Base-by-base conservation (phyloP, 2,888 invertebrate genomes). In the Macaria liturata region DNA sequence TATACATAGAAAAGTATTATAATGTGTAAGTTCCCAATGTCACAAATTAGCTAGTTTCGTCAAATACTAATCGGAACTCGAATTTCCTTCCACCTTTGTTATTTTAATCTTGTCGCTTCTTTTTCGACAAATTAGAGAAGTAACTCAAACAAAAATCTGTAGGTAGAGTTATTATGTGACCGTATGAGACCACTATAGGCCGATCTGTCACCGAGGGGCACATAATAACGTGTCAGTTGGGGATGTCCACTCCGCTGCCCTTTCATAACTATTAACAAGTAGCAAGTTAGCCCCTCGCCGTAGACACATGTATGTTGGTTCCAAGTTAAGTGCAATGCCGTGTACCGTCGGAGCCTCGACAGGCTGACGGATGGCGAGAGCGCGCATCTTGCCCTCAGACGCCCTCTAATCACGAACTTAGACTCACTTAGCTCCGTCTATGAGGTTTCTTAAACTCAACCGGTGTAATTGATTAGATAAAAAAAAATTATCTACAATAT, bases 271-370 rank as follows among this genome's bases (percentile, higher is more conserved):
- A 83, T 79, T 80, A 81, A 80, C 82, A 81, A 84, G 81, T 80
- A 79, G 81, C 83, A 76, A 84, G 83, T 84, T 80, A 75, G 81
- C 78, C 84, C 81, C 81, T 81, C 79, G 76, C 72, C 74, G 74
- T 80, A 81, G 84, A 88, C 86, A 87, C 81, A 83, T 85, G 85
- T 85, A 83, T 74, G 76, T 71, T 80, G 78, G 81, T 75, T 76
- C 73, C 76, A 76, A 84, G 86, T 80, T 87, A 88, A 88, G 88
- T 88, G 88, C 88, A 86, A 76, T 86, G 75, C 81, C 84, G 74
- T 88, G 88, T 88, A 79, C 80, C 74, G 76, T 76, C 76, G 76
- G 64, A 71, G 76, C 67, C 67, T 59, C 80, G 85, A 83, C 85
- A 88, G 84, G 57, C 86, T 88, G 88, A 89, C 87, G 81, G 87